These are phyloP conservation scores for Furcula furcula DNA, from an alignment of 2,888 invertebrate genomes.

Conservation along the genomic window DNA sequence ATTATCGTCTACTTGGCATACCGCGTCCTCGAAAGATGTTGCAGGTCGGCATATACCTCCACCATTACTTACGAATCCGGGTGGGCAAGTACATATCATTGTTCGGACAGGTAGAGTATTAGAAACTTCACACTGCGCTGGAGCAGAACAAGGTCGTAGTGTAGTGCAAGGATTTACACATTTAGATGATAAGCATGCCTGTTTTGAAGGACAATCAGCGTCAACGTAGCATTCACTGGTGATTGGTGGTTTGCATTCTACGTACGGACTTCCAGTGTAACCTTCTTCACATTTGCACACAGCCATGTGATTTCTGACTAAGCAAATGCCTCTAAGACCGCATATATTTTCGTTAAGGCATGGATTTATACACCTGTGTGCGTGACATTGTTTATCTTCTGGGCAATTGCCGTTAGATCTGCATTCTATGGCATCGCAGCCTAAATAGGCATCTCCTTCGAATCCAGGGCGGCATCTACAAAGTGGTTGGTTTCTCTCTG, in stretches of 20 bases:
- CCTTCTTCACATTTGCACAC: constrained; percentile 92
- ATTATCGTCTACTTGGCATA: constrained; percentile 89
- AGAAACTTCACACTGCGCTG: constrained; percentile 90
- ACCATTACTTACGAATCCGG: constrained; percentile 92
- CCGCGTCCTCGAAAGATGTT: constrained; percentile 82
- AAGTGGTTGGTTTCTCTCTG: constrained; percentile 86
- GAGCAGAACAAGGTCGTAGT: constrained; percentile 89
- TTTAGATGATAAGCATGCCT: constrained; percentile 90
- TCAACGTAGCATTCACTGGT: constrained; percentile 90
- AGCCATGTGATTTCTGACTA: constrained; percentile 90
- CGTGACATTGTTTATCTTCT: constrained; percentile 90
- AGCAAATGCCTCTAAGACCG: constrained; percentile 89
- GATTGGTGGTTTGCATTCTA: constrained; percentile 88
- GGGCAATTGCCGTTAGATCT: constrained; percentile 94
- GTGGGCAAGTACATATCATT: constrained; percentile 94
- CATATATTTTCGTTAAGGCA: constrained; percentile 90
- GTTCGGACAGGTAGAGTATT: constrained; percentile 92
- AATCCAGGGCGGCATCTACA: constrained; percentile 92
- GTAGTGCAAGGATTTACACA: constrained; percentile 92
- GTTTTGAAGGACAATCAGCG: constrained; percentile 89
- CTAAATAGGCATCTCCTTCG: constrained; percentile 88
- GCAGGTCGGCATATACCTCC: constrained; percentile 91
- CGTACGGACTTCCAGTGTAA: constrained; percentile 90
- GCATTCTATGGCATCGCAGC: constrained; percentile 91
- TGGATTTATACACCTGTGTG: constrained; percentile 92